Evolutionary conservation across 2,113 vertebrate species (phyloP).

Genomic region (Uria lomvia): DNA sequence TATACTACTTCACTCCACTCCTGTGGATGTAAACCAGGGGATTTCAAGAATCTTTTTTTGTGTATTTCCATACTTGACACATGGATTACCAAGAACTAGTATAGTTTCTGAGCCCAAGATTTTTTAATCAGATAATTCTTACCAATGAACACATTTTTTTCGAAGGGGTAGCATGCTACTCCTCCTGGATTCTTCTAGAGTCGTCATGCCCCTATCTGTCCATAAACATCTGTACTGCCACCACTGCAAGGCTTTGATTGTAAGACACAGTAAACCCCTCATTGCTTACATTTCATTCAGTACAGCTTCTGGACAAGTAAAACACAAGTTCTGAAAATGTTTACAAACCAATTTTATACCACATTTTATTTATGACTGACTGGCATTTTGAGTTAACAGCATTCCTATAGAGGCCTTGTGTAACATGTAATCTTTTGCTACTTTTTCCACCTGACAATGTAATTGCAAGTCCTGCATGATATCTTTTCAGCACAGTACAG

Average conservation of each 20-base stretch:
- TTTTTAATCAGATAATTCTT: background rate
- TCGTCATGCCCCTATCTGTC: background rate
- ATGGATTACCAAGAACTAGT: background rate
- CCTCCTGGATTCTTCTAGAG: background rate
- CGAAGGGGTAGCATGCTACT: background rate
- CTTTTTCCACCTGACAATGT: background rate
- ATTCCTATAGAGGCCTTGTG: background rate
- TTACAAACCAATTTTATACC: background rate
- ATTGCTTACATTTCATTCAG: background rate
- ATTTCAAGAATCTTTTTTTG: background rate
- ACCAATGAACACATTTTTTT: background rate
- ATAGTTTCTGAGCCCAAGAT: background rate
- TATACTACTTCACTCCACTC: background rate
- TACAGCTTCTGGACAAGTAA: background rate
- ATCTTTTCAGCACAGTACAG: background rate
- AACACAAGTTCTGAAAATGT: background rate
- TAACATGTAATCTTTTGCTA: background rate
- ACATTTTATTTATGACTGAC: background rate
- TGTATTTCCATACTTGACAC: background rate
- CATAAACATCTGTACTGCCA: background rate
- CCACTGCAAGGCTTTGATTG: background rate
- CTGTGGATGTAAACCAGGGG: background rate
- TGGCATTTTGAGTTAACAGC: background rate
- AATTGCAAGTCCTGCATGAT: background rate
- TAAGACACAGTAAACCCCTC: background rate